A percentile compares a stretch with the other conserved stretches of the same genome.
These are phyloP conservation scores for Crambe crambe DNA, from an alignment of 37 sponge, comb jelly and placozoan species.

Conservation along the genomic window DNA sequence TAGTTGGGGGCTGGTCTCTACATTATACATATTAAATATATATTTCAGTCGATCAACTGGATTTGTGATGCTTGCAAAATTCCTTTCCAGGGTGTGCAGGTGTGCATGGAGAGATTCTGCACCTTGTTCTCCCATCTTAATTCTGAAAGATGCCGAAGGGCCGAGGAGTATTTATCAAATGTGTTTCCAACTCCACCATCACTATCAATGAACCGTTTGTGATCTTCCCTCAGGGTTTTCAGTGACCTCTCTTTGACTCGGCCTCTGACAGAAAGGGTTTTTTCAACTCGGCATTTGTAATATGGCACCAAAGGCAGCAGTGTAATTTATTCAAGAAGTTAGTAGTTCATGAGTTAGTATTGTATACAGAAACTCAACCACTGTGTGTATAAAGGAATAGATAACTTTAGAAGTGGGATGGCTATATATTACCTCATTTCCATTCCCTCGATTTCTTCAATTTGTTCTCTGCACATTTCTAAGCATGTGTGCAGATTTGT, in stretches of 20 bases:
- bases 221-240: conserved; percentile 2
- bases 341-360: neutral
- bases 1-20: neutral
- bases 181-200: conserved; percentile 18
- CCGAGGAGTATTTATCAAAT: neutral
- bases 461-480: conserved; percentile 25
- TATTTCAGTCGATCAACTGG: neutral
- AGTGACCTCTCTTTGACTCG: neutral
- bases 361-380: no score
- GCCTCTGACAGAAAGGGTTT: conserved; percentile 10
- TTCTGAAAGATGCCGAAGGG: no score
- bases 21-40: neutral
- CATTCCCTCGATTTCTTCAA: conserved; percentile 26
- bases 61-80: conserved; percentile 3
- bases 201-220: neutral
- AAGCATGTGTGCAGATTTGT: conserved; percentile 42
- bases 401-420: no score
- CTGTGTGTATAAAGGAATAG: no score
- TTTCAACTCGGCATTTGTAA: conserved; percentile 11
- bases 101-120: conserved; percentile 53
- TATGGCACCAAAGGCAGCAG: conserved; percentile 53
- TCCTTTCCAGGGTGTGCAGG: conserved; percentile 2
- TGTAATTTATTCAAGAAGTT: neutral
- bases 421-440: conserved; percentile 12
- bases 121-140: conserved; percentile 49